These are phyloP conservation scores for Arizona elegans DNA, from an alignment of 2,113 vertebrate species.

Conservation along the genomic window DNA sequence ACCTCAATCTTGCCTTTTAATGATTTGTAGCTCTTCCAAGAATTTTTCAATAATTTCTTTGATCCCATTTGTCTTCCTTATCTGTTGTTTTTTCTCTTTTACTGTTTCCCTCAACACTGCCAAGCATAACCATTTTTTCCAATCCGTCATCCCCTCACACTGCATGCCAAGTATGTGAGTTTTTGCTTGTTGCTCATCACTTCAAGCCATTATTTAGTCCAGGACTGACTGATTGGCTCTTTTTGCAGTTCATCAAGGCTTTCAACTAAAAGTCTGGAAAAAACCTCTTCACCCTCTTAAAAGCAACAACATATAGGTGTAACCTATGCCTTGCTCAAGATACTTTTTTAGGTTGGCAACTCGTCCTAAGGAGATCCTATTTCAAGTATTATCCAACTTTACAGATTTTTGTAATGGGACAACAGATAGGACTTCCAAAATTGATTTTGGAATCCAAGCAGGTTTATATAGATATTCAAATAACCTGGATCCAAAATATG, in stretches of 20 bases:
- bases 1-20: background rate
- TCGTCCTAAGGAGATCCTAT: background rate
- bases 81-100: background rate
- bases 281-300: background rate
- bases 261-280: background rate
- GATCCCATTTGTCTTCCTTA: background rate
- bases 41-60: background rate
- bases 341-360: background rate
- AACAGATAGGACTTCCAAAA: background rate
- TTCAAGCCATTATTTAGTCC: background rate
- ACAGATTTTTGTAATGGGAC: background rate
- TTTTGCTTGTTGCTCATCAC: background rate
- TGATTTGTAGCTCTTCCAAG: background rate
- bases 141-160: background rate
- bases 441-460: background rate
- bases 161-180: background rate
- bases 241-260: background rate
- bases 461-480: background rate
- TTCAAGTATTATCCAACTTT: background rate
- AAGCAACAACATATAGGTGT: background rate
- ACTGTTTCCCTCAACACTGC: background rate
- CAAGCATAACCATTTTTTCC: background rate
- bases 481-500: background rate
- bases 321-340: background rate
- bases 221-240: background rate